A percentile compares a stretch with the other conserved stretches of the same genome.
Evolutionary conservation across 2,797 vertebrate genomes (phyloP).

Genomic region (Caiman crocodilus): DNA sequence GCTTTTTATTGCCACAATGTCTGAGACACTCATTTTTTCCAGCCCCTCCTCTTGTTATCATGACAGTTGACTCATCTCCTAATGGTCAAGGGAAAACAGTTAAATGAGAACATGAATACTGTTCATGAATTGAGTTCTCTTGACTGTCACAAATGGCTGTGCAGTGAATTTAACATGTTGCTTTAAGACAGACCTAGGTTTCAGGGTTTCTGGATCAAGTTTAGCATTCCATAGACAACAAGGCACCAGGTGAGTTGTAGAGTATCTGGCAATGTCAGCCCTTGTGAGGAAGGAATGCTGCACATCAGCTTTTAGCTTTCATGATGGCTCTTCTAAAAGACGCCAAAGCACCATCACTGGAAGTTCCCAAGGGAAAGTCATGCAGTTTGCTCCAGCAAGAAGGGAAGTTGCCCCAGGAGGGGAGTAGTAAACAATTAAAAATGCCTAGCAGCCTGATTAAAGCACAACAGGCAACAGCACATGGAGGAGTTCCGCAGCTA

Average conservation of each 20-base stretch:
- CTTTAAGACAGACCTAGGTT: conserved; percentile 10
- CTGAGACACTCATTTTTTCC: conserved; percentile 74
- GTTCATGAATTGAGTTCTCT: conserved; percentile 66
- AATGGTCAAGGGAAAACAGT: conserved; percentile 70
- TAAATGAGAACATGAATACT: conserved; percentile 68
- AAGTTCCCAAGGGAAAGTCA: neutral
- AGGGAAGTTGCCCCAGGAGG: neutral
- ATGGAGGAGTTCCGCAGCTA: no score
- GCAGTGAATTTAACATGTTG: neutral
- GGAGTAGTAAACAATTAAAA: no score
- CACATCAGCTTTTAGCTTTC: neutral
- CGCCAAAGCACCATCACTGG: neutral
- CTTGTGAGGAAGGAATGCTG: neutral
- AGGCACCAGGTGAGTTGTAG: neutral
- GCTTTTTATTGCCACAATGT: conserved; percentile 73
- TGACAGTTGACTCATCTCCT: conserved; percentile 80
- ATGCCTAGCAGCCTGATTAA: no score
- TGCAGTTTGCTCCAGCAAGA: neutral
- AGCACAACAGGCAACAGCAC: no score
- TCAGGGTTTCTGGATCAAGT: conserved; percentile 28
- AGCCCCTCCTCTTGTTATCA: conserved; percentile 71
- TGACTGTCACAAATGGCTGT: conserved; percentile 64
- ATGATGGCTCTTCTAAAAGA: neutral
- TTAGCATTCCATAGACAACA: neutral
- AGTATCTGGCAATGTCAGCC: neutral